phyloP scores from a whole-genome alignment of 2,888 invertebrate genomes.

The Gymnosoma rotundatum region DNA sequence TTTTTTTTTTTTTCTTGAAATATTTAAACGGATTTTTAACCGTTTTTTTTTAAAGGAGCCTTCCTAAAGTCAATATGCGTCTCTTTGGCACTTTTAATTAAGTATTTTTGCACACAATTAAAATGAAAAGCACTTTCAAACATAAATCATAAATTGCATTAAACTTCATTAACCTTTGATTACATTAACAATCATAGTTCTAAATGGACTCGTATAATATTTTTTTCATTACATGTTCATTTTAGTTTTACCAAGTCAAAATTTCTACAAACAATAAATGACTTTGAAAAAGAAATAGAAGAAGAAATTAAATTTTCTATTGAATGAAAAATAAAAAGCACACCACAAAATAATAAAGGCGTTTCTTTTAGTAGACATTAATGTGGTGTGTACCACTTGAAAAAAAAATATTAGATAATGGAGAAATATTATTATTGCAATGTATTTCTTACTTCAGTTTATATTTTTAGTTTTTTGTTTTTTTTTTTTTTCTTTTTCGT shows the following conservation, averaged over 20 bases:
- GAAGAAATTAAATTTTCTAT: neutral
- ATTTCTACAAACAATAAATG: conserved; percentile 58
- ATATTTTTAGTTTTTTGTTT: too few relatives aligned
- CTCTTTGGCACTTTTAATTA: too few relatives aligned
- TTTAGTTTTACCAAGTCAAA: neutral
- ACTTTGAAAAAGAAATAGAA: conserved; percentile 11
- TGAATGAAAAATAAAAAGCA: neutral
- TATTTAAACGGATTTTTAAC: too few relatives aligned
- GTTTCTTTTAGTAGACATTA: too few relatives aligned
- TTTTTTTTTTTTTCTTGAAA: too few relatives aligned
- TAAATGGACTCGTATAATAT: conserved; percentile 26
- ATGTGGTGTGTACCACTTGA: too few relatives aligned
- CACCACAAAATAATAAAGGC: neutral
- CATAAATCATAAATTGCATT: conserved; percentile 29
- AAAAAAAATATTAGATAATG: too few relatives aligned
- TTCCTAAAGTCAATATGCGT: too few relatives aligned
- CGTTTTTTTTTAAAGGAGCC: too few relatives aligned
- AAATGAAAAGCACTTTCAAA: neutral
- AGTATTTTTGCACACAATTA: neutral
- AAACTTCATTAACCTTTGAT: conserved; percentile 56
- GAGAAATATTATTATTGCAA: too few relatives aligned
- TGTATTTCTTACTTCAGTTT: too few relatives aligned
- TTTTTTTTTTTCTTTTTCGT: too few relatives aligned
- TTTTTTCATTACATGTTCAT: neutral
- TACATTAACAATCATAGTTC: conserved; percentile 9